A percentile compares a stretch with the other conserved stretches of the same genome.
Evolutionary conservation across 2,888 invertebrate genomes (phyloP).

Genomic region (Drosophila anomalata): DNA sequence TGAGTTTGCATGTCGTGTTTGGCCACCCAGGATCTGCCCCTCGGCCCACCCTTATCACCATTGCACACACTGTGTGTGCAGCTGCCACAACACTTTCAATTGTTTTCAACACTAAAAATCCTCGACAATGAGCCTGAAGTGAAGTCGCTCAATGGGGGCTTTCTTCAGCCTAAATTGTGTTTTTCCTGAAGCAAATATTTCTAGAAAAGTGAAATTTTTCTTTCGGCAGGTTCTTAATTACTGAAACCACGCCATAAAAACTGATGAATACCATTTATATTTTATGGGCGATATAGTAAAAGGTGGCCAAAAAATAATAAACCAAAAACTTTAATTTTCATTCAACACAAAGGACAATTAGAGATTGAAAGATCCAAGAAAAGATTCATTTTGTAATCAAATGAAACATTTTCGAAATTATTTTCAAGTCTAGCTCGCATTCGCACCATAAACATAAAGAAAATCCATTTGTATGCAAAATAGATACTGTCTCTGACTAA

Average conservation of each 20-base stretch:
- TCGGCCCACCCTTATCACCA: conserved; percentile 10
- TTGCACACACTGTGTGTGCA: conserved; percentile 21
- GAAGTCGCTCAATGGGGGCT: conserved; percentile 27
- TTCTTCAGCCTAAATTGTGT: conserved; percentile 25
- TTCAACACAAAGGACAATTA: conserved; percentile 41
- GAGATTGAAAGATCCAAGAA: conserved; percentile 32
- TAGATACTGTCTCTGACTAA: conserved; percentile 52
- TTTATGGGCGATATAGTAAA: not conserved
- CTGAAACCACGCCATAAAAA: not conserved
- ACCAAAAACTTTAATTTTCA: conserved; percentile 7
- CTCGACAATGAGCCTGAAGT: conserved; percentile 38
- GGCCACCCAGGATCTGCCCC: conserved; percentile 3
- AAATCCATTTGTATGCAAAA: conserved; percentile 79
- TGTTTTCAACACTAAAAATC: conserved; percentile 45
- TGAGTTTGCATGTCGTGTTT: conserved; percentile 36
- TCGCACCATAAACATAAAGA: conserved; percentile 68
- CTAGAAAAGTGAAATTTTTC: conserved; percentile 28
- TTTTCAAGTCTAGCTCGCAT: conserved; percentile 59
- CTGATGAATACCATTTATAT: not conserved
- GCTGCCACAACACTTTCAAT: conserved; percentile 57
- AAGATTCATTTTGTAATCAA: conserved; percentile 66
- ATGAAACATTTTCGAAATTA: conserved; percentile 77
- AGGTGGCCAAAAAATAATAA: not conserved
- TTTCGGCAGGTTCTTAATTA: conserved; percentile 31
- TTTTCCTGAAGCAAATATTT: conserved; percentile 39